A percentile compares a stretch with the other conserved stretches of the same genome.
These are phyloP conservation scores for Heliornis fulica DNA, from an alignment of 2,113 vertebrate species.

Conservation along the genomic window DNA sequence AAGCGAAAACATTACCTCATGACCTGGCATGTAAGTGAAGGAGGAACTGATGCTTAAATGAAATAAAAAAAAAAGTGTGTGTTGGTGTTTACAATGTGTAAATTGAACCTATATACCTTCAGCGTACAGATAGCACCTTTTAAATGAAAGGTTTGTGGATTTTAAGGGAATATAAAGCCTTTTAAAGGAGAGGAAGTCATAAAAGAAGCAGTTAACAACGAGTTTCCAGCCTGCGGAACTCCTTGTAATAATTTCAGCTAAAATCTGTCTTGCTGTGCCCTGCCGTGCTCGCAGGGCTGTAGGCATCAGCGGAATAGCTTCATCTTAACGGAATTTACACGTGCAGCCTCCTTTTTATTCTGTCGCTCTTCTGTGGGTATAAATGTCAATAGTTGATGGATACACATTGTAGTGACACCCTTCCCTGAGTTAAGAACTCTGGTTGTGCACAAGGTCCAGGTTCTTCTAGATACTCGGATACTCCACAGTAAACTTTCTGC, in stretches of 20 bases:
- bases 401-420: not conserved
- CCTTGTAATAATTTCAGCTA: not conserved
- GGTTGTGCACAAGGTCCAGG: not conserved
- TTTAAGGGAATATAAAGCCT: slow-evolving; percentile 27
- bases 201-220: slow-evolving; percentile 32
- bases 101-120: not conserved
- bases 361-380: not conserved
- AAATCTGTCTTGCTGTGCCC: not conserved
- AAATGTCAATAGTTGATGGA: not conserved
- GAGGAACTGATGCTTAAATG: not conserved
- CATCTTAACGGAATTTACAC: not conserved
- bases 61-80: not conserved
- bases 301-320: not conserved
- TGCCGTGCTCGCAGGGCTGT: not conserved
- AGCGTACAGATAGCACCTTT: not conserved
- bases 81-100: slow-evolving; percentile 39
- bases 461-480: not conserved
- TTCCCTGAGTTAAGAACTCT: not conserved
- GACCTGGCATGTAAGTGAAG: slow-evolving; percentile 67
- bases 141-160: slow-evolving; percentile 13
- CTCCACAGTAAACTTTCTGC: not conserved
- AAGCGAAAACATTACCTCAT: slow-evolving; percentile 56
- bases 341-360: not conserved
- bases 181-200: slow-evolving; percentile 20
- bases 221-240: not conserved